Percentiles rank a stretch among this genome's conserved stretches.
These are phyloP conservation scores for Petroica traversi DNA, from an alignment of 2,113 vertebrate species.

Conservation along the genomic window DNA sequence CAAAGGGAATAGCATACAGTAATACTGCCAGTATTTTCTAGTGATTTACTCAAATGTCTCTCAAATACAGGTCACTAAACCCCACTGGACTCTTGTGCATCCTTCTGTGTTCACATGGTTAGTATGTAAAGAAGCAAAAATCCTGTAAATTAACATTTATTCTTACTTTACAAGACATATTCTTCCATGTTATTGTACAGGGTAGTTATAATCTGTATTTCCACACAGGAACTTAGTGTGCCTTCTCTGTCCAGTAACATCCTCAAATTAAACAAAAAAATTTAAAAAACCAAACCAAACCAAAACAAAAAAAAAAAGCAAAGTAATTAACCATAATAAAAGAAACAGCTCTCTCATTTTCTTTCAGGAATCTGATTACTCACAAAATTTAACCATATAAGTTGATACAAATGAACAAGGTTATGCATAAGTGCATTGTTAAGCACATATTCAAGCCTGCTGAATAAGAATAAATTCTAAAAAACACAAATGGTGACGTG, in stretches of 20 bases:
- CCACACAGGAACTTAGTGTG: neutral
- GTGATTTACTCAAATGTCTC: neutral
- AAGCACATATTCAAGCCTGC: neutral
- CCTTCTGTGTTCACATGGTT: neutral
- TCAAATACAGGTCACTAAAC: neutral
- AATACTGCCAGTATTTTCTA: neutral
- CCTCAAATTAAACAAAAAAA: neutral
- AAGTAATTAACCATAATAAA: neutral
- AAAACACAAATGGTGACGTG: neutral
- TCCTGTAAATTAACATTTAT: neutral
- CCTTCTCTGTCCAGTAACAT: neutral
- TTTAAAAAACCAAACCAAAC: too few relatives aligned
- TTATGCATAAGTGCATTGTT: neutral
- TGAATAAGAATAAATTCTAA: neutral
- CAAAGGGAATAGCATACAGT: neutral
- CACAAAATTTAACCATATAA: neutral
- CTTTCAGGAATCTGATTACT: neutral
- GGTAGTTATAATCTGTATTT: neutral
- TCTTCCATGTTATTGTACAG: neutral
- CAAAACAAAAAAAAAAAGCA: neutral
- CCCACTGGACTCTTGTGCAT: neutral
- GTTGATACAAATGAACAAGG: neutral
- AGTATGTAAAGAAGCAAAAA: neutral
- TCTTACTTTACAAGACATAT: neutral
- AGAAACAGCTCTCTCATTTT: neutral